Conservation (phyloP, 30 jellyfish, hydroid and myxozoan species). For the Chironex yamaguchii region DNA sequence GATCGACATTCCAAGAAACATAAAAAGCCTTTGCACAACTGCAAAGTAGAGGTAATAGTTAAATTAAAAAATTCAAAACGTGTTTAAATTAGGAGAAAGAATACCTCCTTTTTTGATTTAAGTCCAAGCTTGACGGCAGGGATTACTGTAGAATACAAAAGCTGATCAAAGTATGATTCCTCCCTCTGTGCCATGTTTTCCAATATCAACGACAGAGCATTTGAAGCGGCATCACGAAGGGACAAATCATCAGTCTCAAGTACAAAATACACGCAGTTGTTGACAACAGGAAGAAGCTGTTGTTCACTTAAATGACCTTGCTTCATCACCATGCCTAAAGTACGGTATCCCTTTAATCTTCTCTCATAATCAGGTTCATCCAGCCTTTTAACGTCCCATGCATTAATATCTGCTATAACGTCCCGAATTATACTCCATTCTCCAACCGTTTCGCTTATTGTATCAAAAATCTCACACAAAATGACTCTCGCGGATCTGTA, state of each 20-base stretch:
- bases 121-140: conserved; percentile 80
- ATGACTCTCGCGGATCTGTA: conserved; percentile 50
- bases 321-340: conserved; percentile 35
- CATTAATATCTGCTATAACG: conserved; percentile 60
- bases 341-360: conserved; percentile 77
- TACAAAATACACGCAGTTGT: conserved; percentile 62
- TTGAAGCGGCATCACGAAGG: conserved; percentile 82
- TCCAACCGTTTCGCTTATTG: neutral
- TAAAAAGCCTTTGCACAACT: no score
- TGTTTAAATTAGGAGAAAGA: neutral
- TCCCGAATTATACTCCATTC: neutral
- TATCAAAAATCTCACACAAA: conserved; percentile 70
- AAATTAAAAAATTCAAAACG: no score
- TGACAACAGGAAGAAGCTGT: conserved; percentile 65
- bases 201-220: conserved; percentile 61
- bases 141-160: conserved; percentile 47
- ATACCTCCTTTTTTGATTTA: conserved; percentile 79
- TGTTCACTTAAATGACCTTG: conserved; percentile 1
- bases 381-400: conserved; percentile 84
- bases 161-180: conserved; percentile 3
- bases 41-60: no score
- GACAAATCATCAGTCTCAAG: conserved; percentile 78
- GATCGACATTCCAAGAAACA: no score
- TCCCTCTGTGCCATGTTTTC: conserved; percentile 29
- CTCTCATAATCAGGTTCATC: conserved; percentile 90